A percentile compares a stretch with the other conserved stretches of the same genome.
phyloP scores from a whole-genome alignment of 2,113 vertebrate species.

The Zosterops lateralis region DNA sequence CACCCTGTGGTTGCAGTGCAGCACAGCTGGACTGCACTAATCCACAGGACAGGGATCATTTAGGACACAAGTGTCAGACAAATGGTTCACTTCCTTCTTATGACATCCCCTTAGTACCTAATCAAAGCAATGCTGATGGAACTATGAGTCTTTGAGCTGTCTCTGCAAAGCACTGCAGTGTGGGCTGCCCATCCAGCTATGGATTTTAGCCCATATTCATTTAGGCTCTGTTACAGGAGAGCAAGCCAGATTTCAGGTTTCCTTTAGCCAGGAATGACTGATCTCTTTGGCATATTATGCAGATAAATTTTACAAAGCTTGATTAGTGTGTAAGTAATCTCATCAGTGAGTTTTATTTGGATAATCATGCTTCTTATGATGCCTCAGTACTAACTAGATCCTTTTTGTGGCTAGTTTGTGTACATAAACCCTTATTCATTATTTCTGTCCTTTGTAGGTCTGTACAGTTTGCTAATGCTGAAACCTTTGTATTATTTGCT shows the following conservation, averaged over 20 bases:
- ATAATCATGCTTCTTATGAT: not conserved
- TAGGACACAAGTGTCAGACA: not conserved
- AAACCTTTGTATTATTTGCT: not conserved
- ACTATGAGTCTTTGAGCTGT: not conserved
- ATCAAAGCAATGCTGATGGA: not conserved
- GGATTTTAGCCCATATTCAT: not conserved
- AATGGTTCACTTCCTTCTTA: not conserved
- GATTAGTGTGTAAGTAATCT: not conserved
- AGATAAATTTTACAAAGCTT: not conserved
- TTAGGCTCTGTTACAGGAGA: not conserved
- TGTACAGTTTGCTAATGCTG: not conserved
- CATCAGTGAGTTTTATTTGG: not conserved
- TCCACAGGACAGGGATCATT: not conserved
- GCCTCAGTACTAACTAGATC: not conserved
- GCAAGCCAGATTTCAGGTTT: not conserved
- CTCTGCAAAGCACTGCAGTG: not conserved
- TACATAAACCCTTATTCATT: not conserved
- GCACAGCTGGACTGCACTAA: not conserved
- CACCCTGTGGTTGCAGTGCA: rapidly evolving
- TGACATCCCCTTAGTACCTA: not conserved
- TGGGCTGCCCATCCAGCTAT: not conserved
- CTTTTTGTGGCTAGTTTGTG: not conserved
- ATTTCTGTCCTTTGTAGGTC: not conserved
- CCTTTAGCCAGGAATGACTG: not conserved
- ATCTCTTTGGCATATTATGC: not conserved